Conservation (phyloP, 2,888 invertebrate species). For the Ceramica pisi region DNA sequence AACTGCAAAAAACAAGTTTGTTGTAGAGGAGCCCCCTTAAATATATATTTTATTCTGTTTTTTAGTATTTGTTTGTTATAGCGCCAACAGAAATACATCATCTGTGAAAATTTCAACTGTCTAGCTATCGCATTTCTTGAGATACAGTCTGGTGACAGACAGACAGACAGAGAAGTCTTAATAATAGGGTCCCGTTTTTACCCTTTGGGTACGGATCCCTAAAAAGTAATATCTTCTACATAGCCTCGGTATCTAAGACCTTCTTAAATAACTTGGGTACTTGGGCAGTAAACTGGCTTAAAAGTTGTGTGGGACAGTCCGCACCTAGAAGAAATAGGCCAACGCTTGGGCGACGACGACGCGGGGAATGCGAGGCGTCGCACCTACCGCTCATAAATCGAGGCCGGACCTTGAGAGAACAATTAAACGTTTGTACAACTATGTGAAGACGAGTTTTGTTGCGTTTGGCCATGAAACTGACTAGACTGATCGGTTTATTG, state of each 20-base stretch:
- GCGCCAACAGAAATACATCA: too few species aligned
- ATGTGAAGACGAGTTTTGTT: slow-evolving; percentile 52
- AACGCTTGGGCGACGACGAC: slow-evolving; percentile 20
- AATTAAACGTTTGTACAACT: slow-evolving; percentile 67
- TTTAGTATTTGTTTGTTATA: too few species aligned
- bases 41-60: too few species aligned
- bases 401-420: slow-evolving; percentile 64
- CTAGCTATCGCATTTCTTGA: too few species aligned
- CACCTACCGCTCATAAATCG: slow-evolving; percentile 65
- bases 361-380: slow-evolving; percentile 52
- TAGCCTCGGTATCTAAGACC: not conserved
- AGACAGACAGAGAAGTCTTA: too few species aligned
- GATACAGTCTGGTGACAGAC: too few species aligned
- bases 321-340: slow-evolving; percentile 52
- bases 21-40: too few species aligned
- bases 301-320: slow-evolving; percentile 28
- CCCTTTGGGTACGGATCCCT: not conserved
- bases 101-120: too few species aligned
- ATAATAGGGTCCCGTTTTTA: too few species aligned
- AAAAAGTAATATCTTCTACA: slow-evolving; percentile 1
- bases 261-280: slow-evolving; percentile 18
- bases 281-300: slow-evolving; percentile 12
- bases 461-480: slow-evolving; percentile 39
- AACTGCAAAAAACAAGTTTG: too few species aligned
- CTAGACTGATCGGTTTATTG: not conserved